Base-by-base conservation (phyloP, 2,888 invertebrate species). In the Caenorhabditis sp. region DNA sequence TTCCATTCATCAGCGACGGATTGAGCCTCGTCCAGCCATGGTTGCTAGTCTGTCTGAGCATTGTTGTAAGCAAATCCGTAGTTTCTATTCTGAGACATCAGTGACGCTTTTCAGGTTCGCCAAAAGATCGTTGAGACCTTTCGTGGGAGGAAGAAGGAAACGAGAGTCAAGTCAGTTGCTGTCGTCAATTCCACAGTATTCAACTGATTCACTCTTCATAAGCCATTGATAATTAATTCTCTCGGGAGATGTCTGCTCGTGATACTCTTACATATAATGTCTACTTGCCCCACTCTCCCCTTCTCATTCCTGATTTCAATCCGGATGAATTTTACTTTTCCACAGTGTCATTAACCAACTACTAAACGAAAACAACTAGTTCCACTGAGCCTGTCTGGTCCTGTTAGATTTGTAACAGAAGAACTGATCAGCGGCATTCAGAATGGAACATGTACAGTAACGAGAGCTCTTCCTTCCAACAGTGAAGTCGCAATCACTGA, bases 21-120 rank as follows among this genome's bases (percentile, higher is more conserved):
- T 54, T 75, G 47, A 75, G 58, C 24, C 58, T 75, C 5, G 66
- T 75, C 5, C 75, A 66, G 14, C 66, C 75, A 12, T 75, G 75
- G 75, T 24, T 75, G 19, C 66, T 75, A 24, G 5, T 75, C 26
- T 19, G 16, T 19, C 58, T 75, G 47, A 66, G 75, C 47, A 14
- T 58, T 24, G 44, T 47, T 16, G 75, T 75, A 56, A 51, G 64
- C 38, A 14, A 19, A 41, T 24, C 6, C 24, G 3, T 5, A 64
- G 19, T 28, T n/a, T 19, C 19, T 6, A 44, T 28, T 44, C 47
- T n/a, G 41, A 44, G 19, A 28, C n/a, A 12, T 64, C 47, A 6
- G 12, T 64, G 64, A 24, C 73, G 51, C 35, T 10, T 63, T 73
- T 26, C 63, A 74, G 73, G 14, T 74, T n/a, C 63, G 63, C 5